Evolutionary conservation across 2,797 vertebrate genomes (phyloP), one percentile per base, ranked within the genome.

Genomic region (Phrynocephalus vlangalii): DNA sequence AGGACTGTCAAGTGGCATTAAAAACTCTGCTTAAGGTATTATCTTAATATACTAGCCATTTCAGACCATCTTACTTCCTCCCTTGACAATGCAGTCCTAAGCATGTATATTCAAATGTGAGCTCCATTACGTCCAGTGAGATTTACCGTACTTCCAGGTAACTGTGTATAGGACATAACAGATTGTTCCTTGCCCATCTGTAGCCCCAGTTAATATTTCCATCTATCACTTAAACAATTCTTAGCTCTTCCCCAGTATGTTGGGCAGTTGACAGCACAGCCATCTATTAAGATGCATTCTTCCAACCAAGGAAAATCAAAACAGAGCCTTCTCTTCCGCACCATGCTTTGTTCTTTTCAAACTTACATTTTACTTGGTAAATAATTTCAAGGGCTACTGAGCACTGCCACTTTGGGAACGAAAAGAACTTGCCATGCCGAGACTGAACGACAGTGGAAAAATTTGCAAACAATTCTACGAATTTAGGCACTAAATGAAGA

Each of bases 351-450:
- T 91, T 87, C 89, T 94, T 94, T 90, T 86, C 92, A 94, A 95
- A 92, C 86, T 93, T 91, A 90, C 93, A 94, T 94, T 94, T 92
- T 87, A 92, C 68, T 86, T 88, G 95, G 93, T 86, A 96, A 95
- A 95, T 95, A 94, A 96, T 96, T 95, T 96, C 95, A 95, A 94
- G 94, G 95, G 91, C 92, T 95, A 91, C 92, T 95, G 94, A 95
- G 87, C 92, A 94, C 89, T 93, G 93, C 91, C 92, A 90, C 94
- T 80, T 83, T 86, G 88, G 92, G 92, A 94, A 93, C 85, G 77
- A 80, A 91, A 93, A 91, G 89, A 89, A 87, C 86, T 95, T 93
- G 93, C 91, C 90, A 85, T 87, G 78, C 89, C 84, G 91, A 94
- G 89, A 89, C 88, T 84, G 75, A 91, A 94, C 94, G 93, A 92